Conservation (phyloP, 1,140 invertebrate genomes). For the Phymastichus coffea region DNA sequence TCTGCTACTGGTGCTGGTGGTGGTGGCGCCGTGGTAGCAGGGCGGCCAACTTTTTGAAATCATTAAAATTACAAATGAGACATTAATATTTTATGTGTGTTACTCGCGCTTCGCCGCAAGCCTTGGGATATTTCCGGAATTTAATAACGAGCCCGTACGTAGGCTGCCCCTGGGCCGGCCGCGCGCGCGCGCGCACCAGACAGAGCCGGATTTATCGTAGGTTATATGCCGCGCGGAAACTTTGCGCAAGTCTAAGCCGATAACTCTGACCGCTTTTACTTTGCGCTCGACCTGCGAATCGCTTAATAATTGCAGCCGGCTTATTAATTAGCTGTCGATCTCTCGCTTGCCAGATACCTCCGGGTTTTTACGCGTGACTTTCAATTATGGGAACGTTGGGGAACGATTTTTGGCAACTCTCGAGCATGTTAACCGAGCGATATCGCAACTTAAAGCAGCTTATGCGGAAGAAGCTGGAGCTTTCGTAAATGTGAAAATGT, state of each 20-base stretch:
- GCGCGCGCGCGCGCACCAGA: no score
- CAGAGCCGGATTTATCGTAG: constrained; percentile 11
- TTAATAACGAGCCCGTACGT: constrained; percentile 13
- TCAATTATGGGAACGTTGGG: no score
- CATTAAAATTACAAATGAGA: constrained; percentile 24
- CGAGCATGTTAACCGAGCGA: no score
- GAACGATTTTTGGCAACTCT: no score
- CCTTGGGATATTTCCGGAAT: constrained; percentile 2
- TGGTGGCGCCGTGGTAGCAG: background rate
- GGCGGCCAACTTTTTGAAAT: constrained; percentile 7
- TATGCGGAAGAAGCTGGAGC: background rate
- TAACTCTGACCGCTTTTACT: background rate
- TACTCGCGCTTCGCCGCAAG: background rate
- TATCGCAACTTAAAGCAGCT: no score
- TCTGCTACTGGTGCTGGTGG: background rate
- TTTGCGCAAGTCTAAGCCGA: constrained; percentile 2
- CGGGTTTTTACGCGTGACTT: no score
- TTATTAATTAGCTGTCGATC: no score
- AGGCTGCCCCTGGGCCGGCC: no score
- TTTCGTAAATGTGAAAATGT: constrained; percentile 21
- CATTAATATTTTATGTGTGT: constrained; percentile 16
- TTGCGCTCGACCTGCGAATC: no score
- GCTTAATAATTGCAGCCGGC: no score
- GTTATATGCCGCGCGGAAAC: background rate
- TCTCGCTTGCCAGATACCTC: no score